Evolutionary conservation across 1,140 invertebrate species (phyloP), one percentile per base, ranked within the genome.

Genomic region (Parasteatoda tepidariorum): DNA sequence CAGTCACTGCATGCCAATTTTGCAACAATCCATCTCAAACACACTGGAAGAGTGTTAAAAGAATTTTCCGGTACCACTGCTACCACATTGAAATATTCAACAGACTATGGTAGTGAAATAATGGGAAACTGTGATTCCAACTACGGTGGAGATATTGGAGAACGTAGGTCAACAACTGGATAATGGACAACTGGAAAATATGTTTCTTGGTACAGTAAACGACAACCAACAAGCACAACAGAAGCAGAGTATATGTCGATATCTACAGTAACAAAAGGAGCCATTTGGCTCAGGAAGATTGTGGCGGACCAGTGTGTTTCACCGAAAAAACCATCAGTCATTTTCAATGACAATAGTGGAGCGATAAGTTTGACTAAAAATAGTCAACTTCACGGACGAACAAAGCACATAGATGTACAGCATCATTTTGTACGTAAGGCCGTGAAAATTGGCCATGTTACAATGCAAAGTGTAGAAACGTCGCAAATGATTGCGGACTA

Each of bases 1-100:
- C 89, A 30, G 89, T 91, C 0, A 88, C 86, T 84, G 84, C 90
- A 24, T 89, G 88, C 73, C 89, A 90, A 84, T 91, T 89, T 82
- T 88, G 89, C 83, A 87, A 87, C 61, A 87, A 84, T 82, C 88
- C 87, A 81, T 66, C 55, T 31, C 9, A 79, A 59, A 41, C 54
- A 28, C 89, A 91, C 85, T 90, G 89, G 88, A 85, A 78, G 4
- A 86, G 88, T 76, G 88, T 87, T 0, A 90, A 91, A 76, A 70
- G 90, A 66, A 84, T 91, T 0, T 84, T 91, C 30, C 85, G 87
- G 34, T 34, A 90, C 89, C 30, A 85, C 73, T 7, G 55, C 33
- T 15, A 41, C 34, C 2, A 62, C 31, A 3, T 30, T 75, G 3
- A 55, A 22, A 11, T 75, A 62, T 38, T 38, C 55, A 11, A 61